phyloP scores from a whole-genome alignment of 2,797 vertebrate genomes.

The Enteromius argenteus region DNA sequence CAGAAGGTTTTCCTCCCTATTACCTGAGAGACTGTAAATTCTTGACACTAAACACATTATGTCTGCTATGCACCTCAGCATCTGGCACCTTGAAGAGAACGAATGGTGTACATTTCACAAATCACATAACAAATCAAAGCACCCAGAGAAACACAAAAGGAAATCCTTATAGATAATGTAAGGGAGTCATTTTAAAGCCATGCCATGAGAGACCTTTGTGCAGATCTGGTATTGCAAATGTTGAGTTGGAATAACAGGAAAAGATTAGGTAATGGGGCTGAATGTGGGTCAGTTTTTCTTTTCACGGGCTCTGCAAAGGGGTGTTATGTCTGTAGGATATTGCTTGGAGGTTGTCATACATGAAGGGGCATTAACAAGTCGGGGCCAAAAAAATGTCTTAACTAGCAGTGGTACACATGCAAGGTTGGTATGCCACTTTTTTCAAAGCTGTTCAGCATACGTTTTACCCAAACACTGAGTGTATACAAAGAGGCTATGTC shows the following conservation, averaged over 20 bases:
- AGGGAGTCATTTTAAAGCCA: conserved; percentile 26
- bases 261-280: conserved; percentile 61
- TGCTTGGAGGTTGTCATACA: conserved; percentile 41
- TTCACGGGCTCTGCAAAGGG: conserved; percentile 16
- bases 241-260: conserved; percentile 59
- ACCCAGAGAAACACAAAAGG: background rate
- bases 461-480: background rate
- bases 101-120: conserved; percentile 14
- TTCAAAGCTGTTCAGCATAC: background rate
- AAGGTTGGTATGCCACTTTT: conserved; percentile 17
- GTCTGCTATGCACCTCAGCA: conserved; percentile 30
- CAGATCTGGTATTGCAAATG: conserved; percentile 37
- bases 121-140: conserved; percentile 37
- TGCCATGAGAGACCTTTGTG: conserved; percentile 8
- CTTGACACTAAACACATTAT: conserved; percentile 22
- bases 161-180: background rate
- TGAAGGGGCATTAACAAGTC: conserved; percentile 32
- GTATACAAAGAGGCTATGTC: background rate
- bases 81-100: conserved; percentile 7
- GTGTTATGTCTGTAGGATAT: conserved; percentile 39
- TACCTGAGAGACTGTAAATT: conserved; percentile 51
- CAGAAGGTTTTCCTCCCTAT: conserved; percentile 1
- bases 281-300: conserved; percentile 51
- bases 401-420: background rate
- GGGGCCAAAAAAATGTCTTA: conserved; percentile 17